Percentiles rank a stretch among this genome's conserved stretches.
Evolutionary conservation across 2,888 invertebrate species (phyloP).

Genomic region (Sesia bembeciformis): DNA sequence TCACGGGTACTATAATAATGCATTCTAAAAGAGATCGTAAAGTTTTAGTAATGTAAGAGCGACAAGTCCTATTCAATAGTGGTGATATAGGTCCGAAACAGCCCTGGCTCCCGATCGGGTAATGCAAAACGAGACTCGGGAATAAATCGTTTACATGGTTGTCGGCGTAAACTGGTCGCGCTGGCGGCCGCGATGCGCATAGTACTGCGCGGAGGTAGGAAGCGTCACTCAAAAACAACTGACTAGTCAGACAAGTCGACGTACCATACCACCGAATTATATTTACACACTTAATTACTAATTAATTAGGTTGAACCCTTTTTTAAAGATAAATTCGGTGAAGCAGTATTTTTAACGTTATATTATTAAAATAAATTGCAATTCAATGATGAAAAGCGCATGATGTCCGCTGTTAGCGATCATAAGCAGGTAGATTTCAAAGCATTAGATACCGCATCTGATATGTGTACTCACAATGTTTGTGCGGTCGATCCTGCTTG

Average conservation of each 20-base stretch:
- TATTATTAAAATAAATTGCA: too few species aligned
- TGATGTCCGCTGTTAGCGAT: too few species aligned
- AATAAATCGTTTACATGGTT: slow-evolving; percentile 74
- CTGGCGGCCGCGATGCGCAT: slow-evolving; percentile 30
- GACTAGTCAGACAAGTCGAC: slow-evolving; percentile 4
- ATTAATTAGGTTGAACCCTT: too few species aligned
- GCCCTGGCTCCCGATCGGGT: slow-evolving; percentile 65
- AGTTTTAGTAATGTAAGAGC: too few species aligned
- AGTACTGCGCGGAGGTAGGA: slow-evolving; percentile 43
- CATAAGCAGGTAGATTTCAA: slow-evolving; percentile 5
- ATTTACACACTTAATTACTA: too few species aligned
- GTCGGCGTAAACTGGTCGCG: slow-evolving; percentile 72
- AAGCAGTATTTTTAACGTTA: too few species aligned
- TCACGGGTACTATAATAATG: too few species aligned
- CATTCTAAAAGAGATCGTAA: too few species aligned
- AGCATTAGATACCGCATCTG: slow-evolving; percentile 37
- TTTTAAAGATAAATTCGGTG: too few species aligned
- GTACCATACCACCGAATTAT: too few species aligned
- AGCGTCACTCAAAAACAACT: slow-evolving; percentile 31
- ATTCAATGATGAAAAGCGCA: too few species aligned
- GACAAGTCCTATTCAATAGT: too few species aligned
- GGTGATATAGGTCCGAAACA: slow-evolving; percentile 23
- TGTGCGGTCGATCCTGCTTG: slow-evolving; percentile 33
- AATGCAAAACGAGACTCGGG: slow-evolving; percentile 69
- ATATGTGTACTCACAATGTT: slow-evolving; percentile 33